Evolutionary conservation across 2,797 vertebrate species (phyloP).

Genomic region (Lemur catta): DNA sequence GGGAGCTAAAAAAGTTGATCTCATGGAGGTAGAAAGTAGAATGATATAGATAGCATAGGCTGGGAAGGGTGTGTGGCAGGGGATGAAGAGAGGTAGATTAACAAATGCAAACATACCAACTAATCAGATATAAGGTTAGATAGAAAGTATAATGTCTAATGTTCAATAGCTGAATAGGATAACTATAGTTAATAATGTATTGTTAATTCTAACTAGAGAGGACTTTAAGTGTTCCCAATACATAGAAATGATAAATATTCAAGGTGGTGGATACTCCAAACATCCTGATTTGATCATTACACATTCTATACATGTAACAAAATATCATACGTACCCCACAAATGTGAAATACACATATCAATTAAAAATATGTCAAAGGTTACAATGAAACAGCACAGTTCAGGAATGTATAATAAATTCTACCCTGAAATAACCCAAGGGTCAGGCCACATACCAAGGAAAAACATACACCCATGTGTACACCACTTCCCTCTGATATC

Average conservation of each 20-base stretch:
- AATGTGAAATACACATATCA: neutral
- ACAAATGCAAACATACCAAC: neutral
- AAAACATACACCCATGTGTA: neutral
- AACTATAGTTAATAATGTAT: neutral
- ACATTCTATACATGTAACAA: neutral
- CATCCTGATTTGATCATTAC: neutral
- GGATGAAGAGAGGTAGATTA: neutral
- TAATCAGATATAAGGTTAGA: neutral
- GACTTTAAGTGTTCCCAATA: neutral
- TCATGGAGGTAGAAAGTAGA: neutral
- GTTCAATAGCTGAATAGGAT: neutral
- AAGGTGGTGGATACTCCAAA: neutral
- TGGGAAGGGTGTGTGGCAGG: neutral
- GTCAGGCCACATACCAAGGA: neutral
- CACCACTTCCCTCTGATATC: neutral
- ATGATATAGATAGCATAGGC: neutral
- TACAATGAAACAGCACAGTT: slow-evolving; percentile 9
- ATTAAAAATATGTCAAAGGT: slow-evolving; percentile 1
- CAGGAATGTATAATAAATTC: neutral
- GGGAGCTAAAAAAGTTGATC: neutral
- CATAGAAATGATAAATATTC: neutral
- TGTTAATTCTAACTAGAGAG: neutral
- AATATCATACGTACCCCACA: neutral
- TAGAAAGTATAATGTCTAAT: neutral
- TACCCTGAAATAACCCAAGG: neutral